Percentiles rank a stretch among this genome's conserved stretches.
These are phyloP conservation scores for Myodes glareolus DNA, from an alignment of 2,113 vertebrate species.

Conservation along the genomic window DNA sequence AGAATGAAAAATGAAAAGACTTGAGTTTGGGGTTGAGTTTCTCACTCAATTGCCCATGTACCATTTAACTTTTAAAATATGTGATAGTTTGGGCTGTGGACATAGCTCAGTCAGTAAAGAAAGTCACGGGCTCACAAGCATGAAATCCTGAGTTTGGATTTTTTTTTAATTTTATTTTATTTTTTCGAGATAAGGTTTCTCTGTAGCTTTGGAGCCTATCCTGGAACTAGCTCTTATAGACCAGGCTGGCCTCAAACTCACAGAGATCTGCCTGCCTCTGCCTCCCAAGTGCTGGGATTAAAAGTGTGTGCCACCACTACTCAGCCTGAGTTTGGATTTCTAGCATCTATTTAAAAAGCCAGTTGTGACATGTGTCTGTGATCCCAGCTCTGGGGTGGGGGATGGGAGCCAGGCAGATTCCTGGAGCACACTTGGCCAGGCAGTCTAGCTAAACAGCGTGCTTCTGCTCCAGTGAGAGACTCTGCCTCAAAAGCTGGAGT, in stretches of 20 bases:
- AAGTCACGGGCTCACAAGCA: not conserved
- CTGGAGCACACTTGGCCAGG: not conserved
- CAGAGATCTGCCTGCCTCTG: too few relatives aligned
- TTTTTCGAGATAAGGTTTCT: too few relatives aligned
- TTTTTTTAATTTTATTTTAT: too few relatives aligned
- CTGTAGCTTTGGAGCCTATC: too few relatives aligned
- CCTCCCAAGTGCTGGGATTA: too few relatives aligned
- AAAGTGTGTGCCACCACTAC: too few relatives aligned
- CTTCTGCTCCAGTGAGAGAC: not conserved
- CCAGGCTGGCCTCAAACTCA: too few relatives aligned
- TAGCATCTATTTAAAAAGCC: not conserved
- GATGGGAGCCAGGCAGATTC: not conserved
- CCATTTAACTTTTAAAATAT: conserved; percentile 36
- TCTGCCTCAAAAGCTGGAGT: not conserved
- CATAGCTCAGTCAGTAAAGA: too few relatives aligned
- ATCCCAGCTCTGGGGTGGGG: not conserved
- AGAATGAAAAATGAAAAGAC: not conserved
- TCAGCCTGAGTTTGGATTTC: not conserved
- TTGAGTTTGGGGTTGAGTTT: not conserved
- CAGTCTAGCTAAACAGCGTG: not conserved
- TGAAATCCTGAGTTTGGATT: not conserved
- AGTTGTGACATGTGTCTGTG: not conserved
- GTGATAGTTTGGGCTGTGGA: not conserved
- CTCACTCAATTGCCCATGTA: not conserved
- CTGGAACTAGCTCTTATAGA: too few relatives aligned